Percentiles rank a stretch among this genome's conserved stretches.
Conservation (phyloP, 2,797 vertebrate genomes). For the Acanthopagrus latus region DNA sequence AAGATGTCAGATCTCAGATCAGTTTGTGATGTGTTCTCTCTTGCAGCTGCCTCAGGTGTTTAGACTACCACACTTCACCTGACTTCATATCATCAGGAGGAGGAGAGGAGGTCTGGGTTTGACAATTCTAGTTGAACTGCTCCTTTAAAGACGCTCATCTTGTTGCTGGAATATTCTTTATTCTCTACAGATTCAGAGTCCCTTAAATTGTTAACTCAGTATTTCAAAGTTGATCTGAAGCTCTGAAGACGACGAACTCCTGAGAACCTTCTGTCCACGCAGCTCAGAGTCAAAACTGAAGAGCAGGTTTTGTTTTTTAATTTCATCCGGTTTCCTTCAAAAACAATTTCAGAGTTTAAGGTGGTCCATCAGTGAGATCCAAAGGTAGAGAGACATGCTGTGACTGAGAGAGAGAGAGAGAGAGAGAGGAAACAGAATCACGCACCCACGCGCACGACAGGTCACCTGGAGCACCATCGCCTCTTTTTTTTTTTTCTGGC, state of each 20-base stretch:
- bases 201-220: neutral
- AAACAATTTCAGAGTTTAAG: slow-evolving; percentile 8
- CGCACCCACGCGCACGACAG: neutral
- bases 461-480: neutral
- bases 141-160: neutral
- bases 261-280: neutral
- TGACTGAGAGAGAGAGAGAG: neutral
- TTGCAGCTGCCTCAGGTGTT: too few relatives aligned
- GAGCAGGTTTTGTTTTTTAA: neutral
- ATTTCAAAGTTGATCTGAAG: neutral
- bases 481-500: neutral
- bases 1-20: too few relatives aligned
- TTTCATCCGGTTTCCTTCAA: neutral
- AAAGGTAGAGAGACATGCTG: neutral
- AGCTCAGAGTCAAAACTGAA: neutral
- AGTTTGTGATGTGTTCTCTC: too few relatives aligned
- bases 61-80: too few relatives aligned
- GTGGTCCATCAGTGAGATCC: neutral
- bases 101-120: too few relatives aligned
- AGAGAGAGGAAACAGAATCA: neutral
- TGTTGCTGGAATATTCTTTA: too few relatives aligned
- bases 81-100: too few relatives aligned
- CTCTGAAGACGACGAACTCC: neutral
- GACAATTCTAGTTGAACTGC: too few relatives aligned
- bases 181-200: too few relatives aligned